phyloP scores from a whole-genome alignment of 2,797 vertebrate species.

The Discoglossus pictus region DNA sequence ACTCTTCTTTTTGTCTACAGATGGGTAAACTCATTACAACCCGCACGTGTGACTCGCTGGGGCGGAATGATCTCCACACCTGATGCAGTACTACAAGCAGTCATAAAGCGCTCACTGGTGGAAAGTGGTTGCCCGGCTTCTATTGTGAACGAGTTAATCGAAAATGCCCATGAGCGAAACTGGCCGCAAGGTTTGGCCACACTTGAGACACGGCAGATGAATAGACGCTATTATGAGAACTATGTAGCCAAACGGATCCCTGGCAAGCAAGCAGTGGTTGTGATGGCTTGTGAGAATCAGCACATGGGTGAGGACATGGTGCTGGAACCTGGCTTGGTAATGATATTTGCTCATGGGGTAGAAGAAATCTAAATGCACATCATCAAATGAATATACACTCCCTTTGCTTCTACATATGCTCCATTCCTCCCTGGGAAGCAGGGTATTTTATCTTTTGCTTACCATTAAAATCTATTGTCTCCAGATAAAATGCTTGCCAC shows the following conservation, averaged over 20 bases:
- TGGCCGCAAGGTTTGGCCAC: conserved; percentile 97
- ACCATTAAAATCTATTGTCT: conserved; percentile 3
- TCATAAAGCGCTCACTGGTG: conserved; percentile 95
- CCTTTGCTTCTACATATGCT: conserved; percentile 20
- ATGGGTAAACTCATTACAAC: conserved; percentile 97
- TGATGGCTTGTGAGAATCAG: conserved; percentile 98
- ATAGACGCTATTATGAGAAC: conserved; percentile 97
- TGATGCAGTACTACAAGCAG: conserved; percentile 92
- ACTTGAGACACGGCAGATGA: conserved; percentile 96
- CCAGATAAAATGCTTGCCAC: conserved; percentile 16
- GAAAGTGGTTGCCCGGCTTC: conserved; percentile 96
- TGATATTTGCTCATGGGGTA: conserved; percentile 97
- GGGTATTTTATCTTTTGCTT: conserved; percentile 3
- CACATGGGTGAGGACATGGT: conserved; percentile 99
- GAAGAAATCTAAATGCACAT: conserved; percentile 79
- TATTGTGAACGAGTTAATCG: conserved; percentile 95
- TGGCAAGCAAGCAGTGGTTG: conserved; percentile 96
- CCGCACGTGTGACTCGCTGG: conserved; percentile 94
- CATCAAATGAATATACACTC: conserved; percentile 7
- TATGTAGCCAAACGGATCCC: conserved; percentile 98
- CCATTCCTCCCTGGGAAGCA: conserved; percentile 11
- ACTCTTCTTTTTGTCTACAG: conserved; percentile 66
- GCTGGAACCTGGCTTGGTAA: conserved; percentile 93
- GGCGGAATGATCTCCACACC: conserved; percentile 98
- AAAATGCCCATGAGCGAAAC: conserved; percentile 96